Conservation (phyloP, 2,888 invertebrate species). For the Galerucella pusilla region DNA sequence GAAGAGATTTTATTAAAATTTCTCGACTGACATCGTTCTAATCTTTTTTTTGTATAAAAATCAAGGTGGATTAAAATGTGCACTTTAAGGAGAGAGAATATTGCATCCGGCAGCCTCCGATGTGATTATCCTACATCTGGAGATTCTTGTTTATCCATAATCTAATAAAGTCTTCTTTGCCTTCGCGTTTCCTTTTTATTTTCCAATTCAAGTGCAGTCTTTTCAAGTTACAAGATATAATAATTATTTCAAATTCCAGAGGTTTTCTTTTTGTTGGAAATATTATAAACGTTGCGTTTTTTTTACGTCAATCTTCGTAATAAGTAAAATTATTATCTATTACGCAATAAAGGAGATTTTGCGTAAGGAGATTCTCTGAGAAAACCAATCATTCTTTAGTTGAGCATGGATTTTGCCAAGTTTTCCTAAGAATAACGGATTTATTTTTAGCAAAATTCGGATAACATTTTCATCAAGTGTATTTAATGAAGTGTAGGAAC, state of each 20-base stretch:
- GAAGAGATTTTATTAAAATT: no score
- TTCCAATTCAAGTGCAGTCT: no score
- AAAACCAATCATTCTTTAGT: neutral
- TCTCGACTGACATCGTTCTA: no score
- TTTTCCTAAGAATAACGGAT: neutral
- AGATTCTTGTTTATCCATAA: neutral
- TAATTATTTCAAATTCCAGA: no score
- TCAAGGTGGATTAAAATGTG: neutral
- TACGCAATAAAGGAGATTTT: no score
- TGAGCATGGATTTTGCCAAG: neutral
- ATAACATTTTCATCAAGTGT: neutral
- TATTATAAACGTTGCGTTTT: no score
- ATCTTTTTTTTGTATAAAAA: neutral
- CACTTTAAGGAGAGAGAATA: neutral
- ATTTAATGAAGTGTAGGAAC: neutral
- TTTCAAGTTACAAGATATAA: no score
- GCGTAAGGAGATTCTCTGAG: neutral
- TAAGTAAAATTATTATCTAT: neutral
- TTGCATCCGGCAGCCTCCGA: neutral
- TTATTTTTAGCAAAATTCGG: slow-evolving; percentile 5
- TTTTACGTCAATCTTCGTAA: neutral
- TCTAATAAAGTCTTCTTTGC: neutral
- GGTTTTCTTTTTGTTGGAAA: no score
- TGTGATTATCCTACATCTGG: neutral
- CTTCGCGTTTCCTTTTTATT: no score